Evolutionary conservation across 53 echinoderm and acorn worm species (phyloP), one percentile per base, ranked within the genome.

Genomic region (Pentamera pediparva): DNA sequence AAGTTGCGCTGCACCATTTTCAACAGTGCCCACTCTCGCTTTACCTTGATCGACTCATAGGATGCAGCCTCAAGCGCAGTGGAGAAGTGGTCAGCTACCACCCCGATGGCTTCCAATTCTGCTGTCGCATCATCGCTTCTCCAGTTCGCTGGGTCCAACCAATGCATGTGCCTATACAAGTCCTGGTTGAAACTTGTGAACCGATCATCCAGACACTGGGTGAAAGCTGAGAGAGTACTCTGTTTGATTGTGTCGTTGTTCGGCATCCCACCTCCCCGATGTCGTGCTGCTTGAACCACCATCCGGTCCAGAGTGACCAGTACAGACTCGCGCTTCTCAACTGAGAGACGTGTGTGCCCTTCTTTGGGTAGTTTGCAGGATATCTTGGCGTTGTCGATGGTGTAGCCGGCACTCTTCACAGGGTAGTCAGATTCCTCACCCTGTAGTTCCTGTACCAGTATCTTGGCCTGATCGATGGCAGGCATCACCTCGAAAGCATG

Each of bases 131-230:
- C 32, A 54, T 83, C 83, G 15, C 22, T 38, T 39, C 62, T 30
- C 77, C 77, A 83, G 36, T 83, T 83, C 13, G 83, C 83, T 33
- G 77, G 83, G 52, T 83, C 56, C 65, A 83, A 7, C 77, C 83
- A 83, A 52, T 25, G 55, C 83, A 82, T 82, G 65, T 64, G 65
- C 33, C 38, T 35, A 32, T 77, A 82, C 76, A 82, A 6, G 21
- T 53, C 64, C 17, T 54, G 63, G 32, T 52, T 65, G 56, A 76
- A 61, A 10, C 69, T 77, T 12, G 51, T 39, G 59, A 83, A 83
- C 7, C 77, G 47, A 25, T 83, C 39, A 56, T 77, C 77, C 28
- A 77, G 39, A 30, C 77, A 43, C 13, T 52, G 15, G 41, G 29
- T 56, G 26, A 83, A 13, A 15, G 49, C 69, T 9, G 70, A 65